Conservation (phyloP, 2,888 invertebrate species). For the Cheilosia pagana region DNA sequence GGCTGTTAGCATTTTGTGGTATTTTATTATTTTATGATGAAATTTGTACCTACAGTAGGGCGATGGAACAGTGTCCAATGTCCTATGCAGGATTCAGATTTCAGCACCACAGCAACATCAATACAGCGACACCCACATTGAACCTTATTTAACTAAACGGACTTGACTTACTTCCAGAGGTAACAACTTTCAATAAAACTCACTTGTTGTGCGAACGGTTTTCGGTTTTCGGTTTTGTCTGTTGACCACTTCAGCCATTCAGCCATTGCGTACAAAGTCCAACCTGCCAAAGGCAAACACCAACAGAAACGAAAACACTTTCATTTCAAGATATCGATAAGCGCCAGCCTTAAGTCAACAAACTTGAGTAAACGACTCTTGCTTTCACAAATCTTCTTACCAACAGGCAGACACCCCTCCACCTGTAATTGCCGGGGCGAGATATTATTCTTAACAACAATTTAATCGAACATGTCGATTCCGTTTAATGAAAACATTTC, state of each 20-base stretch:
- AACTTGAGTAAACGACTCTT: slow-evolving; percentile 45
- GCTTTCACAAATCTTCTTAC: slow-evolving; percentile 50
- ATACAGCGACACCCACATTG: not conserved
- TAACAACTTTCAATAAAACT: slow-evolving; percentile 46
- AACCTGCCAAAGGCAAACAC: not conserved
- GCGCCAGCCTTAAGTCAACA: slow-evolving; percentile 38
- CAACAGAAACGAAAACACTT: slow-evolving; percentile 50
- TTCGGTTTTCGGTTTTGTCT: slow-evolving; percentile 6
- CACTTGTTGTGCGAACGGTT: slow-evolving; percentile 45
- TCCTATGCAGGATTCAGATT: no score
- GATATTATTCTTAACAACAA: slow-evolving; percentile 17
- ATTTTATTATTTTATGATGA: slow-evolving; percentile 13
- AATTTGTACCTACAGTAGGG: not conserved
- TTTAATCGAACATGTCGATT: slow-evolving; percentile 43
- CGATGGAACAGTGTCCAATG: no score
- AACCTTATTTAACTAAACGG: not conserved
- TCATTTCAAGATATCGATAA: slow-evolving; percentile 56
- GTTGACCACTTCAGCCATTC: slow-evolving; percentile 20
- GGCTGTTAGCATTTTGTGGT: slow-evolving; percentile 24
- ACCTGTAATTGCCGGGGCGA: slow-evolving; percentile 5
- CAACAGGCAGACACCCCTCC: slow-evolving; percentile 16
- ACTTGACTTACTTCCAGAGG: slow-evolving; percentile 34
- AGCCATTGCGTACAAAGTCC: slow-evolving; percentile 35
- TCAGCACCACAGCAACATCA: not conserved
- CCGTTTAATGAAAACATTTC: slow-evolving; percentile 28